Evolutionary conservation across 2,797 vertebrate species (phyloP).

Genomic region (Selene dorsalis): DNA sequence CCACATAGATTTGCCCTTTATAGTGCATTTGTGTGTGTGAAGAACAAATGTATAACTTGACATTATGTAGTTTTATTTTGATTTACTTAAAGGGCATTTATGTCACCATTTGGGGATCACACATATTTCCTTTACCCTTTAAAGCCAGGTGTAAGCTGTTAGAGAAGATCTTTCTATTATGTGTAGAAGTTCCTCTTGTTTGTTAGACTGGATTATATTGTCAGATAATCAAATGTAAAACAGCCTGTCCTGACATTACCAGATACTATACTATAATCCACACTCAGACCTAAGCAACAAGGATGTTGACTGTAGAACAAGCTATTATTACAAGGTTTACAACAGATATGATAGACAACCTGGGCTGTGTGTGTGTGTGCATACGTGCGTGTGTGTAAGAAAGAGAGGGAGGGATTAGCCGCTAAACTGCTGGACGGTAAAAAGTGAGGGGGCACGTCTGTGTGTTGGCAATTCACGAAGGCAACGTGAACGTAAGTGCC

Average conservation of each 20-base stretch:
- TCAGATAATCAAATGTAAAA: background rate
- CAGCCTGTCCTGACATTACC: background rate
- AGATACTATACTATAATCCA: too few relatives aligned
- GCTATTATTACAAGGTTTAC: too few relatives aligned
- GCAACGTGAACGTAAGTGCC: too few relatives aligned
- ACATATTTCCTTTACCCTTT: background rate
- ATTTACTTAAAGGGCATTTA: constrained; percentile 4
- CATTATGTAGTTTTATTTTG: background rate
- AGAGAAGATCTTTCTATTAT: background rate
- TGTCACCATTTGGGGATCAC: background rate
- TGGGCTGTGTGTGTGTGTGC: too few relatives aligned
- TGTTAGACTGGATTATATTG: background rate
- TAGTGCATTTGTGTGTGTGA: background rate
- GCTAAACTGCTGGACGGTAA: too few relatives aligned
- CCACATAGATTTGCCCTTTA: constrained; percentile 2
- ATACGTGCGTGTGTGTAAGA: too few relatives aligned
- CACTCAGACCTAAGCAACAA: too few relatives aligned
- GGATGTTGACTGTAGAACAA: too few relatives aligned
- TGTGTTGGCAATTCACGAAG: too few relatives aligned
- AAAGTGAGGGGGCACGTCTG: too few relatives aligned
- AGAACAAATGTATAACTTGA: background rate
- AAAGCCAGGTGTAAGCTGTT: background rate
- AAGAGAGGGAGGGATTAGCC: too few relatives aligned
- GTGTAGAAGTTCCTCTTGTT: background rate
- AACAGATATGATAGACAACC: too few relatives aligned